A percentile compares a stretch with the other conserved stretches of the same genome.
Conservation (phyloP, 2,888 invertebrate genomes). For the Ormyrus rosae region DNA sequence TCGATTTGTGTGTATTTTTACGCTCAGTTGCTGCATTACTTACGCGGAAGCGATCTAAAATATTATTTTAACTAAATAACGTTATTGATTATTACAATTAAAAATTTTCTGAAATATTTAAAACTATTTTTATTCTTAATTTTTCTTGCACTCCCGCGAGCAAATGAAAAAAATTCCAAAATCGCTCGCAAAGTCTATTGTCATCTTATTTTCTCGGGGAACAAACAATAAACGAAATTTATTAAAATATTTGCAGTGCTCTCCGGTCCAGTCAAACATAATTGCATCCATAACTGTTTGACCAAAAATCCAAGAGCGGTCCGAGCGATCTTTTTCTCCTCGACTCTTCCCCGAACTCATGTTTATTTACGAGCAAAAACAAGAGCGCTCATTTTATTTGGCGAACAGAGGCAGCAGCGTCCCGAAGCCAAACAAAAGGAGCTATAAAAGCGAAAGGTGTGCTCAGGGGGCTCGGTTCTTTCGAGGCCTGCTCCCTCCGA, state of each 20-base stretch:
- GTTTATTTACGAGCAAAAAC: constrained; percentile 55
- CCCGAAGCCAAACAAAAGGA: constrained; percentile 47
- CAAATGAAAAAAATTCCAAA: background rate
- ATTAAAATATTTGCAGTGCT: constrained; percentile 24
- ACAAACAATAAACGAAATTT: constrained; percentile 5
- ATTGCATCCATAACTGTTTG: constrained; percentile 50
- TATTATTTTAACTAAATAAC: no score
- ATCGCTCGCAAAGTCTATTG: background rate
- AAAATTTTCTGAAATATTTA: no score
- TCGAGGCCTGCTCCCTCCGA: background rate
- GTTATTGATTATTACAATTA: no score
- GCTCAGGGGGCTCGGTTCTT: background rate
- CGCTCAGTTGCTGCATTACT: no score
- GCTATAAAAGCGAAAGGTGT: constrained; percentile 46
- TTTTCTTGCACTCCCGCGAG: no score
- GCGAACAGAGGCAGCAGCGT: constrained; percentile 17
- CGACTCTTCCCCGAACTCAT: constrained; percentile 52
- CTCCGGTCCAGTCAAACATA: constrained; percentile 22
- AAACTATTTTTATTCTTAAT: no score
- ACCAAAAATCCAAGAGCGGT: constrained; percentile 24
- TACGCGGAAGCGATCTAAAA: no score
- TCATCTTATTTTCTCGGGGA: constrained; percentile 3
- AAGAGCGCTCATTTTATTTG: constrained; percentile 50
- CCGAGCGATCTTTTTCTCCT: constrained; percentile 11
- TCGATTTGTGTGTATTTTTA: no score